Evolutionary conservation across 1,140 invertebrate species (phyloP), one percentile per base, ranked within the genome.

Genomic region (Philotrypesis tridentata): DNA sequence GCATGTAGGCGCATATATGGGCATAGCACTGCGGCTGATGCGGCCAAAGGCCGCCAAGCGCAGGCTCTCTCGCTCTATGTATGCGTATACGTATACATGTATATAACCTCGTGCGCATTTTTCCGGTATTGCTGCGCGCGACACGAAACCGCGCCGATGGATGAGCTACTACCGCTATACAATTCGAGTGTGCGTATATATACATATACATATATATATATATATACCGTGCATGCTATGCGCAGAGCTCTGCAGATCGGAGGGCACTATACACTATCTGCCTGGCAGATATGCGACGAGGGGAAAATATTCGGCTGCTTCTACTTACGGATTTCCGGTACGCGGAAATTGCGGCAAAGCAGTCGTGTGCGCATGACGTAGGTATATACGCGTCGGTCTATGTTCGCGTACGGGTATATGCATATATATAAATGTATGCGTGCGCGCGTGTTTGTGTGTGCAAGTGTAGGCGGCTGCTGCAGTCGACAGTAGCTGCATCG

Each of bases 281-380:
- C 3, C 14, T 17, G 14, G 17, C 17, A 25, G 31, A 33, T 70
- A 70, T 21, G 9, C 67, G 67, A 14, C 67, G 29, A 70, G n/a
- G 9, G 9, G 68, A 70, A 70, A 72, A 72, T 72, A 72, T 48
- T 72, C 40, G 40, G 27, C 70, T 21, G 40, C 40, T 1, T 40
- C 55, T 73, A 73, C 61, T 80, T 73, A 80, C 71, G 29, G 48
- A 80, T 80, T 65, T 23, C 23, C 33, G 70, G 55, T 25, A 63
- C 31, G 70, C 70, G 68, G 33, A 71, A 80, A 73, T 79, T 75
- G 73, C 73, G 73, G 73, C 17, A 40, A 60, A 74, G 72, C n/a
- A 33, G 25, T 12, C n/a, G n/a, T 8, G 8, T 63, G 2, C 7
- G 12, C 5, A 14, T 40, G 72, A 29, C 5, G 21, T 1, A 73